Conservation (phyloP, 2,113 vertebrate species). For the Thalassoma bifasciatum region DNA sequence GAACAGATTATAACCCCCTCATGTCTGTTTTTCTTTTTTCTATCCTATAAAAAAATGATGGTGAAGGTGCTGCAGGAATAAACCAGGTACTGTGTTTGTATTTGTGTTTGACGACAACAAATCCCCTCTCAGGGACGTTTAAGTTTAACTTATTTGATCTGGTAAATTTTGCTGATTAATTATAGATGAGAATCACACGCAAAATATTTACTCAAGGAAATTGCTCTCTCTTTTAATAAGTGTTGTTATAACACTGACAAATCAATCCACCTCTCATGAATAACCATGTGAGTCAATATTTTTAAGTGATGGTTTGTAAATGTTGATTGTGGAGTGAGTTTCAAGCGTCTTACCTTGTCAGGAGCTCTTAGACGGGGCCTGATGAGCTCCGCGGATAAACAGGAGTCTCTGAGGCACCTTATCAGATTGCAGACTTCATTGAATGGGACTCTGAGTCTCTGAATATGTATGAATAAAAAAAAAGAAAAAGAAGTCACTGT, state of each 20-base stretch:
- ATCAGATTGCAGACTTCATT: slow-evolving; percentile 52
- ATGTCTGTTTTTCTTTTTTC: neutral
- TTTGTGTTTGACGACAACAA: neutral
- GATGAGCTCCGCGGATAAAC: slow-evolving; percentile 54
- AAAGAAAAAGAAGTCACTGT: slow-evolving; percentile 13
- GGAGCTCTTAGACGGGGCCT: slow-evolving; percentile 36
- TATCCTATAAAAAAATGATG: neutral
- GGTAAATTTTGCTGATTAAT: slow-evolving; percentile 42
- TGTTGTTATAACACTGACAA: slow-evolving; percentile 25
- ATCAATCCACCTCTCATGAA: slow-evolving; percentile 20
- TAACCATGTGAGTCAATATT: slow-evolving; percentile 22
- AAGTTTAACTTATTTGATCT: slow-evolving; percentile 21
- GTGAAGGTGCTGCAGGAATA: neutral
- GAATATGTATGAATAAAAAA: slow-evolving; percentile 32
- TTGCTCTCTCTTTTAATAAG: slow-evolving; percentile 1
- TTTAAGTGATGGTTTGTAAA: slow-evolving; percentile 26
- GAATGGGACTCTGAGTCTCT: slow-evolving; percentile 33
- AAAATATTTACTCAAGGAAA: slow-evolving; percentile 58
- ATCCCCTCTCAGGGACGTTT: neutral
- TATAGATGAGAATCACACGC: slow-evolving; percentile 39
- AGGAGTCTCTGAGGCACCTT: slow-evolving; percentile 47
- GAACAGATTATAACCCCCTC: neutral
- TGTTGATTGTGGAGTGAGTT: slow-evolving; percentile 16
- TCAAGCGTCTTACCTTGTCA: slow-evolving; percentile 73
- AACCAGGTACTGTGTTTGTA: neutral